These are phyloP conservation scores for Pseudotriccus pelzelni DNA, from an alignment of 2,797 vertebrate genomes.

Conservation along the genomic window DNA sequence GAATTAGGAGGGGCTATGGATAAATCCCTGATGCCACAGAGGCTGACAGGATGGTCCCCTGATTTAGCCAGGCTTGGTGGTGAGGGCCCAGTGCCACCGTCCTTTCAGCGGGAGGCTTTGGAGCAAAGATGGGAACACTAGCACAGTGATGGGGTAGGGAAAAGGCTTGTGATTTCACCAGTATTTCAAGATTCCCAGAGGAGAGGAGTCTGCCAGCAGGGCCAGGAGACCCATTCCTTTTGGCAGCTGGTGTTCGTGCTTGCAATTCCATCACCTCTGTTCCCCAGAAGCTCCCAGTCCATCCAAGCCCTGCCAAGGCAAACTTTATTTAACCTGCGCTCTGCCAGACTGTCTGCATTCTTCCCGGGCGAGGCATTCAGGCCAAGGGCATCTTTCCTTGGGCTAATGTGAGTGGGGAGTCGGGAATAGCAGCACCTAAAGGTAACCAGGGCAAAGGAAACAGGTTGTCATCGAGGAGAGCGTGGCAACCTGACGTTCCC, in stretches of 20 bases:
- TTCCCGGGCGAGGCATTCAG: slow-evolving; percentile 57
- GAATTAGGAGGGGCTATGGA: neutral
- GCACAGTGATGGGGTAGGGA: neutral
- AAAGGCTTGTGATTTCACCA: neutral
- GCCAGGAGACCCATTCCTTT: slow-evolving; percentile 24
- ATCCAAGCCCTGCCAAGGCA: slow-evolving; percentile 73
- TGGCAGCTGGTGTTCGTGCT: slow-evolving; percentile 16
- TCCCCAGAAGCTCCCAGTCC: slow-evolving; percentile 37
- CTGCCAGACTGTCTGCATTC: slow-evolving; percentile 82
- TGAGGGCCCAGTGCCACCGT: neutral
- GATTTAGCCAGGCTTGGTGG: neutral
- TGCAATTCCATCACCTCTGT: slow-evolving; percentile 54
- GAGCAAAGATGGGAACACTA: neutral
- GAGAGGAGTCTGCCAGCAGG: neutral
- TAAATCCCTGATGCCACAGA: neutral
- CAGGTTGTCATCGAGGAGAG: neutral
- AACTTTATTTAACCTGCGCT: slow-evolving; percentile 82
- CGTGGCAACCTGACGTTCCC: too few species aligned
- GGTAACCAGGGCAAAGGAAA: slow-evolving; percentile 52
- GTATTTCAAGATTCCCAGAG: neutral
- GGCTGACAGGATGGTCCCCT: neutral
- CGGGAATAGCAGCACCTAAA: slow-evolving; percentile 39
- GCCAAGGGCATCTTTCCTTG: slow-evolving; percentile 44
- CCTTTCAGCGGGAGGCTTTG: neutral
- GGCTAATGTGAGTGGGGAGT: neutral